These are phyloP conservation scores for Drosophila suzukii DNA, from an alignment of 1,140 invertebrate species.

Conservation along the genomic window DNA sequence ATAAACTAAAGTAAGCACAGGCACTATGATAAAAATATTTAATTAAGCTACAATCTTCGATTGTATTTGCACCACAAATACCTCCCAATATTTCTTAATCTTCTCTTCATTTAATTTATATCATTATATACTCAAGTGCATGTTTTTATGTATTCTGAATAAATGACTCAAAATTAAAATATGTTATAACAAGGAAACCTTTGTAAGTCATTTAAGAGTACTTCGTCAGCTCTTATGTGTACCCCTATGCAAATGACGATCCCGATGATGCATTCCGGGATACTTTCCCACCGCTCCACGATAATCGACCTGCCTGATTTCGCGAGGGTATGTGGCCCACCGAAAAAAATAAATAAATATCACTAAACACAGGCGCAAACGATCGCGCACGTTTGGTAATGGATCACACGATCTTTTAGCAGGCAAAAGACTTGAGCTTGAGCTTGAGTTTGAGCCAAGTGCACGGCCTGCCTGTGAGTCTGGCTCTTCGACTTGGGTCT, in stretches of 20 bases:
- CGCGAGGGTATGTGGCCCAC: slow-evolving; percentile 48
- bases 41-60: too few relatives aligned
- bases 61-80: too few relatives aligned
- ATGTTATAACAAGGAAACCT: not conserved
- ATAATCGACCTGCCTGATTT: slow-evolving; percentile 10
- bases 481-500: slow-evolving; percentile 26
- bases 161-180: not conserved
- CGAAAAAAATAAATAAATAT: slow-evolving; percentile 68
- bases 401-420: slow-evolving; percentile 77
- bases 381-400: slow-evolving; percentile 83
- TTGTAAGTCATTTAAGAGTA: too few relatives aligned
- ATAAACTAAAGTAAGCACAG: too few relatives aligned
- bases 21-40: too few relatives aligned
- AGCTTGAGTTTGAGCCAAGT: slow-evolving; percentile 54
- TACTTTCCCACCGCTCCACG: slow-evolving; percentile 14
- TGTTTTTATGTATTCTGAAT: not conserved
- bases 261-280: slow-evolving; percentile 2
- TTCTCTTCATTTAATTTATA: too few relatives aligned
- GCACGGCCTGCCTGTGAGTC: slow-evolving; percentile 40
- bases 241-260: not conserved
- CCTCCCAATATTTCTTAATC: too few relatives aligned
- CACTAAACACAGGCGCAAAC: slow-evolving; percentile 80
- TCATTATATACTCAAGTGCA: too few relatives aligned
- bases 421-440: slow-evolving; percentile 56
- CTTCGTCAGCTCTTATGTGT: not conserved